A percentile compares a stretch with the other conserved stretches of the same genome.
These are phyloP conservation scores for Emydocephalus ijimae DNA, from an alignment of 2,113 vertebrate genomes.

Conservation along the genomic window DNA sequence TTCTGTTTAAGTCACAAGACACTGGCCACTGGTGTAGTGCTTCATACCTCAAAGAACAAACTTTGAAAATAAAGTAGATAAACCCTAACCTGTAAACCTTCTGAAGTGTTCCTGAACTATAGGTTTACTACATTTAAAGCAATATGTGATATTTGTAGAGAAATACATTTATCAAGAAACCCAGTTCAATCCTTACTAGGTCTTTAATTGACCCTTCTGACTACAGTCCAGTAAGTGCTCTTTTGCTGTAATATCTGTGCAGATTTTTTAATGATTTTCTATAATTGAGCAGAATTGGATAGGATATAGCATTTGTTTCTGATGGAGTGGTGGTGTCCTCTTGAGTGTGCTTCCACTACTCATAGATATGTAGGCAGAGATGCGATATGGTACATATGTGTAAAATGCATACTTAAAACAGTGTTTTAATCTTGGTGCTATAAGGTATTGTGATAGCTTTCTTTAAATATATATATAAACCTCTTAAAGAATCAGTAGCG, in stretches of 20 bases:
- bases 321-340: not conserved
- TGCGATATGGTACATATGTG: not conserved
- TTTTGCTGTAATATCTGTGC: not conserved
- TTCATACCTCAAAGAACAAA: not conserved
- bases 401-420: not conserved
- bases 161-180: not conserved
- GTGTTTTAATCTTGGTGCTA: not conserved
- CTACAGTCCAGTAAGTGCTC: not conserved
- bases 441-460: not conserved
- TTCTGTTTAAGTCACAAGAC: not conserved
- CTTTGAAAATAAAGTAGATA: not conserved
- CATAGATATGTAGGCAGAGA: not conserved
- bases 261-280: not conserved
- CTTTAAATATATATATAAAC: not conserved
- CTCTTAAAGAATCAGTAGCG: not conserved
- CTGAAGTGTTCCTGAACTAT: not conserved
- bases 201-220: not conserved
- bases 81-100: not conserved
- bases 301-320: not conserved
- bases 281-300: not conserved
- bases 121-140: not conserved
- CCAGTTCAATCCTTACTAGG: not conserved
- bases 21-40: not conserved
- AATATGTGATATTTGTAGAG: not conserved
- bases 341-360: not conserved